phyloP scores from a whole-genome alignment of 2,888 invertebrate species.

The Lordiphosa fenestrarum region DNA sequence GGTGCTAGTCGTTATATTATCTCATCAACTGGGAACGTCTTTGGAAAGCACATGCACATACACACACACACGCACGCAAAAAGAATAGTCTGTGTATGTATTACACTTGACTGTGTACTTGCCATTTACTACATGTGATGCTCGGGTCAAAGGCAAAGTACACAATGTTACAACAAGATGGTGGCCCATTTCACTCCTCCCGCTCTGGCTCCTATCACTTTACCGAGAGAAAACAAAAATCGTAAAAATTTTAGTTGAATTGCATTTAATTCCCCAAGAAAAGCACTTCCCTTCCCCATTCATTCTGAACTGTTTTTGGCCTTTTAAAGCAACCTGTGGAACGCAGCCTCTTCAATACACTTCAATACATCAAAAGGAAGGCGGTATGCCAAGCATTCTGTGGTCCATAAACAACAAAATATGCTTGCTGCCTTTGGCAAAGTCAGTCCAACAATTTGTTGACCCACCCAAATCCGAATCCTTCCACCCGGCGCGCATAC shows the following conservation, averaged over 20 bases:
- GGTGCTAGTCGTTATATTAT: conserved; percentile 61
- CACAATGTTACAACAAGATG: conserved; percentile 55
- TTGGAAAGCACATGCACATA: conserved; percentile 34
- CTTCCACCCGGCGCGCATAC: conserved; percentile 48
- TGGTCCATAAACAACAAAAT: conserved; percentile 41
- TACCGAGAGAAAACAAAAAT: too few relatives aligned
- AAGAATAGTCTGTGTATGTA: conserved; percentile 28
- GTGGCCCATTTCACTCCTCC: conserved; percentile 38
- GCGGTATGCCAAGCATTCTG: conserved; percentile 56
- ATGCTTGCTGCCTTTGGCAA: conserved; percentile 24
- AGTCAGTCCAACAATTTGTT: too few relatives aligned
- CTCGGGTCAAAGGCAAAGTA: conserved; percentile 62
- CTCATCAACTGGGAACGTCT: conserved; percentile 64
- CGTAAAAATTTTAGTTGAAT: too few relatives aligned
- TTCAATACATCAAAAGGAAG: conserved; percentile 78
- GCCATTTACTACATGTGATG: conserved; percentile 33
- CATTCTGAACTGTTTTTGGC: conserved; percentile 18
- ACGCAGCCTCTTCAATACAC: conserved; percentile 71
- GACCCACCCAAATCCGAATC: not conserved
- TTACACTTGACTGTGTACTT: conserved; percentile 41
- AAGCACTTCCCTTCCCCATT: conserved; percentile 3
- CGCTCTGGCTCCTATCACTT: conserved; percentile 19
- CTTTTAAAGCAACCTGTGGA: conserved; percentile 73
- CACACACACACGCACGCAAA: conserved; percentile 24
- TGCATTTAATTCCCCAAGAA: too few relatives aligned